These are phyloP conservation scores for Argynnis bischoffii DNA, from an alignment of 2,888 invertebrate species.

Conservation along the genomic window DNA sequence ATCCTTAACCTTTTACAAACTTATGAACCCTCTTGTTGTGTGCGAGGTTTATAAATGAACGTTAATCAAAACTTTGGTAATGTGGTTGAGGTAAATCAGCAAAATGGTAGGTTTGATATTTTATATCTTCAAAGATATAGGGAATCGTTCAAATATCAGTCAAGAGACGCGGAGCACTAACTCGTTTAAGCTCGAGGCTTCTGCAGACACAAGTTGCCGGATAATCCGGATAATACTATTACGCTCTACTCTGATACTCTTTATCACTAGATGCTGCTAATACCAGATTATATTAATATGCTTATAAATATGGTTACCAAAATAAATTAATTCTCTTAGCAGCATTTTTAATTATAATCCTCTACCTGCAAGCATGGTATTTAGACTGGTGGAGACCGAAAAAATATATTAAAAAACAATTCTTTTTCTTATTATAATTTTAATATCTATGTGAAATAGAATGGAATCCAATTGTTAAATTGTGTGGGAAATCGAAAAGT, in stretches of 20 bases:
- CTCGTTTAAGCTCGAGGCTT: conserved; percentile 31
- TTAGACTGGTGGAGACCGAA: too few relatives aligned
- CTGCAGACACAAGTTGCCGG: conserved; percentile 55
- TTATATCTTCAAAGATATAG: background rate
- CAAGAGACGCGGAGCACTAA: conserved; percentile 26
- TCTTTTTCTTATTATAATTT: too few relatives aligned
- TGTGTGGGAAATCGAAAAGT: conserved; percentile 19
- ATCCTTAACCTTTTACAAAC: too few relatives aligned
- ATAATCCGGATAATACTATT: conserved; percentile 68
- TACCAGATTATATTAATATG: conserved; percentile 16
- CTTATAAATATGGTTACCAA: conserved; percentile 1
- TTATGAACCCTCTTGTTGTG: too few relatives aligned
- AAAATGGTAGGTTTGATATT: background rate
- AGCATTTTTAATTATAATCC: too few relatives aligned
- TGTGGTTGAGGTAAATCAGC: too few relatives aligned
- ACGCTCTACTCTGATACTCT: conserved; percentile 51
- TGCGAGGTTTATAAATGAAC: too few relatives aligned
- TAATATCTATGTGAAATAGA: background rate
- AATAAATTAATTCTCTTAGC: background rate
- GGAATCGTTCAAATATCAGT: conserved; percentile 17
- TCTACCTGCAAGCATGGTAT: too few relatives aligned
- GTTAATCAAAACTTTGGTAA: too few relatives aligned
- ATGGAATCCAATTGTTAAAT: conserved; percentile 6
- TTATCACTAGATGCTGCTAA: conserved; percentile 30
- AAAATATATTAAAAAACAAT: background rate